Evolutionary conservation across 1,140 invertebrate genomes (phyloP).

Genomic region (Anthonomus grandis): DNA sequence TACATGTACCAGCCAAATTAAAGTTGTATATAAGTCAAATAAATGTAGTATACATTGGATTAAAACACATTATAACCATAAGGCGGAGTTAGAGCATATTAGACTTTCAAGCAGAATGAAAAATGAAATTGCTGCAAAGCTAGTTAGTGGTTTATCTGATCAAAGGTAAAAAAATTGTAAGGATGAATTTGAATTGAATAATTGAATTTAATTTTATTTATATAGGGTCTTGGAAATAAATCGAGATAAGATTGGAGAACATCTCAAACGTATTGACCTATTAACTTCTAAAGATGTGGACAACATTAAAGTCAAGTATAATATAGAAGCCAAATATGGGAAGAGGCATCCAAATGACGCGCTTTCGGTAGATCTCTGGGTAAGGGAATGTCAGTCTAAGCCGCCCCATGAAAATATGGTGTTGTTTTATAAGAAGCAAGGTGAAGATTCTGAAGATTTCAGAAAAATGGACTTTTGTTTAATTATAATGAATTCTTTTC

Average conservation of each 20-base stretch:
- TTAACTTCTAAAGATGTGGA: slow-evolving; percentile 17
- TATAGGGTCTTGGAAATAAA: slow-evolving; percentile 7
- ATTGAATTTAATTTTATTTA: neutral
- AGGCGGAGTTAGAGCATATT: slow-evolving; percentile 8
- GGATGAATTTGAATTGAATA: neutral
- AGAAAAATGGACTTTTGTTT: slow-evolving; percentile 18
- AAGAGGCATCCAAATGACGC: slow-evolving; percentile 21
- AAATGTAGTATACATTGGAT: neutral
- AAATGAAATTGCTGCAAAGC: slow-evolving; percentile 3
- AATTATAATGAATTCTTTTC: slow-evolving; percentile 18
- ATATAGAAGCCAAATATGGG: slow-evolving; percentile 14
- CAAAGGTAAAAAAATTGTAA: slow-evolving; percentile 8
- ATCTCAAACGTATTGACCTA: slow-evolving; percentile 14
- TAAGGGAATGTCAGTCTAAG: slow-evolving; percentile 13
- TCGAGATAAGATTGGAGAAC: slow-evolving; percentile 1
- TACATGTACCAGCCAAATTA: slow-evolving; percentile 4
- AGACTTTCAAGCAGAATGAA: neutral
- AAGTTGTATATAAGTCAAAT: neutral
- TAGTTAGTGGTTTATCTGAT: slow-evolving; percentile 10
- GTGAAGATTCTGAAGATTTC: slow-evolving; percentile 13
- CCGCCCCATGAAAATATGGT: slow-evolving; percentile 5
- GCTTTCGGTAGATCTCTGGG: slow-evolving; percentile 23
- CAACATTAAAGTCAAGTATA: slow-evolving; percentile 19
- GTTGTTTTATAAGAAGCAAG: slow-evolving; percentile 24
- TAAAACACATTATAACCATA: slow-evolving; percentile 12